Percentiles rank a stretch among this genome's conserved stretches.
These are phyloP conservation scores for Cyclina sinensis DNA, from an alignment of 1,140 invertebrate genomes.

Conservation along the genomic window DNA sequence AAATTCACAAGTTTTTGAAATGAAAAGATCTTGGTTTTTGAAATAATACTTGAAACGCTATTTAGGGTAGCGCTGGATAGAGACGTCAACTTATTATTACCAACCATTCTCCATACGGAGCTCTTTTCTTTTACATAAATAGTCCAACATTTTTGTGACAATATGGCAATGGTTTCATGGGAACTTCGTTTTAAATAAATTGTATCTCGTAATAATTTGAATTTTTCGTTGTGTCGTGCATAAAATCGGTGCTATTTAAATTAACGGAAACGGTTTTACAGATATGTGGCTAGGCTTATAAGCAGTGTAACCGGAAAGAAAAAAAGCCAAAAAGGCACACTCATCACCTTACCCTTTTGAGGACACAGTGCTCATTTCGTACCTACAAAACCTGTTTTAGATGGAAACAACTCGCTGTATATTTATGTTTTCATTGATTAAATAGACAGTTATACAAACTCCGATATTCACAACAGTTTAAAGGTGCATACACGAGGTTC, in stretches of 20 bases:
- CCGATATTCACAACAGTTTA: not conserved
- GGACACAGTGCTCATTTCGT: too few species aligned
- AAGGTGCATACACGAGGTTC: not conserved
- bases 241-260: too few species aligned
- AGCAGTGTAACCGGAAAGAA: too few species aligned
- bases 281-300: too few species aligned
- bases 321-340: too few species aligned
- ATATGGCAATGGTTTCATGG: not conserved
- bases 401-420: not conserved
- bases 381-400: too few species aligned
- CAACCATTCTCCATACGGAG: too few species aligned
- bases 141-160: slow-evolving; percentile 10
- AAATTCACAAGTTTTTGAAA: slow-evolving; percentile 44
- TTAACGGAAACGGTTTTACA: too few species aligned
- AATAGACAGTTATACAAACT: not conserved
- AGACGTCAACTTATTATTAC: not conserved
- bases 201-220: too few species aligned
- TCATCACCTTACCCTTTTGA: too few species aligned
- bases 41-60: slow-evolving; percentile 34
- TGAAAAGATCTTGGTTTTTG: slow-evolving; percentile 42
- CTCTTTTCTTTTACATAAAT: not conserved
- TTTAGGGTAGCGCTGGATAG: not conserved
- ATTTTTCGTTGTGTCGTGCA: too few species aligned
- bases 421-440: not conserved
- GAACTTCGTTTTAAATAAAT: not conserved